Base-by-base conservation (phyloP, 1,140 invertebrate genomes). In the Hyphantria cunea region DNA sequence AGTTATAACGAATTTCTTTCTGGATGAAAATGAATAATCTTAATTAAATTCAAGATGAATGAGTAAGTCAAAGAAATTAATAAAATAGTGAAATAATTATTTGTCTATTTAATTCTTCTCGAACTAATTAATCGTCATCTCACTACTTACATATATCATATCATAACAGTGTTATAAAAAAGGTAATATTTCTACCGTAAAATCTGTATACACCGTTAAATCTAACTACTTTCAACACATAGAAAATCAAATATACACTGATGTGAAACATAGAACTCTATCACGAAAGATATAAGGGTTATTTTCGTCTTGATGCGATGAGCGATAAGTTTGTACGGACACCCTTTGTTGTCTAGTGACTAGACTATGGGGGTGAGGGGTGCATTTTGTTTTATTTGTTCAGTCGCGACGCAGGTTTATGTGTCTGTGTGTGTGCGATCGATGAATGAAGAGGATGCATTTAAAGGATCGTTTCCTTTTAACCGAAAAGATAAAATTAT, bases 291-390 rank as follows among this genome's bases (percentile, higher is more conserved):
- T 0, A 56, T 74, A 76, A 39, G 50, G 72, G 37, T 49, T n/a
- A 66, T 32, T 64, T 72, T 82, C 6, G 34, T 13, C 34, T 70
- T 55, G 31, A 11, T n/a, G 6, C 3, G 12, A 12, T 25, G n/a
- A 34, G 61, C 25, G 50, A 49, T 70, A 77, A 68, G 68, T 70
- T 84, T 74, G 80, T 51, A 41, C 66, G 71, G 52, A 71, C 76
- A 77, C 74, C 77, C 85, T 88, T 88, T 88, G 85, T 88, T 88
- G 85, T 88, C 85, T 88, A 80, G 74, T 67, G 80, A 81, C 84
- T 81, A 87, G 84, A 85, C 84, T 74, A 60, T 13, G 39, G 66
- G 65, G 66, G 56, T 55, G 66, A 68, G 78, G 82, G 80, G 66
- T 78, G 76, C 74, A 80, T 80, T 85, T 88, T 86, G 84, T 88